A percentile compares a stretch with the other conserved stretches of the same genome.
Conservation (phyloP, 2,797 vertebrate genomes). For the Ptychadena robeensis region DNA sequence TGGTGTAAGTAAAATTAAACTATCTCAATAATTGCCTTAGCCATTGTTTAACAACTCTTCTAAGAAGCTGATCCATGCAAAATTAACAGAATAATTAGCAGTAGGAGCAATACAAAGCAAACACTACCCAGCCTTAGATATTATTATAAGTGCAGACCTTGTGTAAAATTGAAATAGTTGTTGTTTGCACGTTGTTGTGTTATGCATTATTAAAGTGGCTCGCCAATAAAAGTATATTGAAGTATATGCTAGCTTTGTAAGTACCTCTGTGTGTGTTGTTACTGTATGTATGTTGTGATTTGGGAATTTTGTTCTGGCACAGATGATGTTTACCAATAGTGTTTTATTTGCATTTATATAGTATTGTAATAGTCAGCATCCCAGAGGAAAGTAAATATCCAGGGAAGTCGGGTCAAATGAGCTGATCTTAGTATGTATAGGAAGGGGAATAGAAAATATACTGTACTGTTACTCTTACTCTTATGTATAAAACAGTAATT, state of each 20-base stretch:
- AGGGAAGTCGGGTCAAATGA: background rate
- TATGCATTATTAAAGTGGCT: conserved; percentile 18
- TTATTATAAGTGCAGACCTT: background rate
- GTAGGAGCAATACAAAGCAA: background rate
- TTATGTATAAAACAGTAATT: background rate
- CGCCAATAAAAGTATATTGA: background rate
- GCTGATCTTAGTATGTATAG: background rate
- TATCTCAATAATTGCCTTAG: too few species aligned
- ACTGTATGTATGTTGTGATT: conserved; percentile 35
- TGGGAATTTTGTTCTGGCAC: conserved; percentile 2
- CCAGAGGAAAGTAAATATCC: conserved; percentile 21
- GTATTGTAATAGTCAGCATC: conserved; percentile 22
- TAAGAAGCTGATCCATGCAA: background rate
- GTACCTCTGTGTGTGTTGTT: conserved; percentile 13
- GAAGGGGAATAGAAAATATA: background rate
- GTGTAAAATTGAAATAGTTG: conserved; percentile 14
- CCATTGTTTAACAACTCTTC: background rate
- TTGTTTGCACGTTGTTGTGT: background rate
- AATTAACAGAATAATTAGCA: conserved; percentile 2
- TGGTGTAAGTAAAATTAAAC: too few species aligned
- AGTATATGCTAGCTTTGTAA: conserved; percentile 11
- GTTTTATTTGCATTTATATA: conserved; percentile 27
- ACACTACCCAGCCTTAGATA: background rate
- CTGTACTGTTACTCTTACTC: too few species aligned
- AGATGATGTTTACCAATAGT: conserved; percentile 23